A percentile compares a stretch with the other conserved stretches of the same genome.
These are phyloP conservation scores for Drosophila diplacantha DNA, from an alignment of 2,888 invertebrate species.

Conservation along the genomic window DNA sequence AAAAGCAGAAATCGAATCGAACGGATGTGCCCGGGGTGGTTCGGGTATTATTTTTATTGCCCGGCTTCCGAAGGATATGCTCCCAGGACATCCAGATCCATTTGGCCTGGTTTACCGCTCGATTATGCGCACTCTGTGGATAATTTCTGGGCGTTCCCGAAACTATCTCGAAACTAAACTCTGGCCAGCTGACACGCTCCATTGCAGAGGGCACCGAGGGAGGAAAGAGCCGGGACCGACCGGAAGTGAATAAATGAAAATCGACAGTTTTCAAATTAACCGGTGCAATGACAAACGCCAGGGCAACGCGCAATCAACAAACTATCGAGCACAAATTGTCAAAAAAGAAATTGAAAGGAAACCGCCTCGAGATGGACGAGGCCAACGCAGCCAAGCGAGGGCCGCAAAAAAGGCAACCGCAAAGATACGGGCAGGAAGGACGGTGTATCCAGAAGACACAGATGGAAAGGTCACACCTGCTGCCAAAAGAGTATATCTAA, in stretches of 20 bases:
- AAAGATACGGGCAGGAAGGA: slow-evolving; percentile 13
- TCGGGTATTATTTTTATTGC: slow-evolving; percentile 39
- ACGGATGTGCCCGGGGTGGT: slow-evolving; percentile 51
- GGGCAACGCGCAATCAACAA: slow-evolving; percentile 36
- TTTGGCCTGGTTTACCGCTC: slow-evolving; percentile 56
- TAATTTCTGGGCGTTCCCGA: slow-evolving; percentile 35
- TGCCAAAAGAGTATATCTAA: background rate
- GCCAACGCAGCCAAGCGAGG: slow-evolving; percentile 47
- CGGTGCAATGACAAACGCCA: slow-evolving; percentile 54
- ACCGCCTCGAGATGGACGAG: slow-evolving; percentile 4
- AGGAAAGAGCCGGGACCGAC: slow-evolving; percentile 33
- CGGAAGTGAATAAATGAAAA: slow-evolving; percentile 65
- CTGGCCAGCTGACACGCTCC: slow-evolving; percentile 32
- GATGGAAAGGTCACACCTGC: slow-evolving; percentile 14
- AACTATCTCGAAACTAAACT: slow-evolving; percentile 41
- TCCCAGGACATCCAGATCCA: slow-evolving; percentile 26
- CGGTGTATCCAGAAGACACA: slow-evolving; percentile 7
- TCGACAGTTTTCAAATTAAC: slow-evolving; percentile 67
- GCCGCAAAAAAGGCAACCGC: slow-evolving; percentile 28
- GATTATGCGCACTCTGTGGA: slow-evolving; percentile 42
- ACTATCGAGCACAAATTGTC: slow-evolving; percentile 53
- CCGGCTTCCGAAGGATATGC: slow-evolving; percentile 10
- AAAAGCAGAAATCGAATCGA: slow-evolving; percentile 33
- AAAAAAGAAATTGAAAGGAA: slow-evolving; percentile 32
- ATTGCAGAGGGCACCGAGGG: slow-evolving; percentile 17